Conservation (phyloP, 2,797 vertebrate species). For the Rhinella marina region DNA sequence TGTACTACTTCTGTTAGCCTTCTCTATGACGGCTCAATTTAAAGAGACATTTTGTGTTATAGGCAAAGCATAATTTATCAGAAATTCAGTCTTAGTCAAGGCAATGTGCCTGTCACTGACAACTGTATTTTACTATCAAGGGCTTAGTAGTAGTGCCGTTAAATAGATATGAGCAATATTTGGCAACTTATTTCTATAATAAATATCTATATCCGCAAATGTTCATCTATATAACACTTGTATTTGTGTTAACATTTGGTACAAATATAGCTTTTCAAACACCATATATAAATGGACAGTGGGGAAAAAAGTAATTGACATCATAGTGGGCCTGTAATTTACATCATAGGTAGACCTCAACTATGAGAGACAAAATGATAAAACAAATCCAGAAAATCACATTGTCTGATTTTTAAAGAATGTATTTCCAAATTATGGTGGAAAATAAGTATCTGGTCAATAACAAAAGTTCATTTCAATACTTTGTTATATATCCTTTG, state of each 20-base stretch:
- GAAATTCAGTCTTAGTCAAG: slow-evolving; percentile 22
- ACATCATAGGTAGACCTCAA: no score
- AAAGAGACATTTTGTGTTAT: slow-evolving; percentile 42
- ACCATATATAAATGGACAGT: not conserved
- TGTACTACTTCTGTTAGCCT: slow-evolving; percentile 40
- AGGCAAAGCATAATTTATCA: slow-evolving; percentile 14
- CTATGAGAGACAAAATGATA: no score
- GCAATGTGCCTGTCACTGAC: not conserved
- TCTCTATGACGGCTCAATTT: slow-evolving; percentile 40
- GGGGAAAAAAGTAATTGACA: no score
- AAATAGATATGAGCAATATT: not conserved
- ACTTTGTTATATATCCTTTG: no score
- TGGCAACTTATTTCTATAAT: not conserved
- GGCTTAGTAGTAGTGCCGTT: not conserved
- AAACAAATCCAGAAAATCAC: no score
- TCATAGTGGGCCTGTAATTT: no score
- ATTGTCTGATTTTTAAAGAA: no score
- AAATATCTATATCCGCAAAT: not conserved
- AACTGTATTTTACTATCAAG: not conserved
- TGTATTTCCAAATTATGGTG: no score
- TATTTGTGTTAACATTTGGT: not conserved
- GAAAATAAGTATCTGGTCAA: no score
- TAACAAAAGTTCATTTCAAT: no score
- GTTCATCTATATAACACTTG: not conserved
- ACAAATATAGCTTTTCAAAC: no score